Evolutionary conservation across 35 echinoderm and acorn worm species (phyloP), one percentile per base, ranked within the genome.

Genomic region (Anneissia japonica): DNA sequence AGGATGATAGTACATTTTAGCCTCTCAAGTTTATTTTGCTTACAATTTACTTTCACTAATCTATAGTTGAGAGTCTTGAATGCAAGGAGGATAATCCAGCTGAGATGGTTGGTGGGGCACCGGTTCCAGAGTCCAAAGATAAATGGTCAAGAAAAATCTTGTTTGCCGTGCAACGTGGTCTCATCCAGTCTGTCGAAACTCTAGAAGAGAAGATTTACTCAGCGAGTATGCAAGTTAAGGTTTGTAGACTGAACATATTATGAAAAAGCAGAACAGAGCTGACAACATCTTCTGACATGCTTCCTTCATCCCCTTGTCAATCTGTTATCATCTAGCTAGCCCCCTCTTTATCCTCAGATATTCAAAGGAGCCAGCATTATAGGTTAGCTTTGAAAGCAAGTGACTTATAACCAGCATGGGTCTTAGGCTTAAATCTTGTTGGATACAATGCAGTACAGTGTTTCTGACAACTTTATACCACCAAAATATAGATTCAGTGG

Each of bases 181-280:
- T 94, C 19, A 76, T 99, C 11, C 83, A 91, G 35, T 81, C 45
- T 23, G 88, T 99, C 35, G 96, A 99, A 83, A 76, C 77, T 4
- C 88, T 99, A 89, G 96, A 99, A 74, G 96, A 99, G 43, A 93
- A 93, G 35, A 86, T 99, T 13, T 91, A 75, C 83, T 85, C 81
- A 31, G 88, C 91, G 32, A 93, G 89, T 82, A 99, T 99, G 95
- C 95, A 97, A 82, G 76, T 79, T 72, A 97, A 97, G 91, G 94
- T 93, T 73, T 75, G 90, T 12, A 64, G 12, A n/a, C 51, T 14
- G 51, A 64, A 14, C 13, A 28, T 13, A 64, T 64, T 28, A 64
- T 14, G 28, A 14, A 14, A 14, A 64, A 28, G 28, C 13, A 14
- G 12, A 64, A 14, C 13, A 64, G 13, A 14, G 51, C 28, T 64